phyloP scores from a whole-genome alignment of 2,797 vertebrate genomes.

The Tenualosa ilisha region DNA sequence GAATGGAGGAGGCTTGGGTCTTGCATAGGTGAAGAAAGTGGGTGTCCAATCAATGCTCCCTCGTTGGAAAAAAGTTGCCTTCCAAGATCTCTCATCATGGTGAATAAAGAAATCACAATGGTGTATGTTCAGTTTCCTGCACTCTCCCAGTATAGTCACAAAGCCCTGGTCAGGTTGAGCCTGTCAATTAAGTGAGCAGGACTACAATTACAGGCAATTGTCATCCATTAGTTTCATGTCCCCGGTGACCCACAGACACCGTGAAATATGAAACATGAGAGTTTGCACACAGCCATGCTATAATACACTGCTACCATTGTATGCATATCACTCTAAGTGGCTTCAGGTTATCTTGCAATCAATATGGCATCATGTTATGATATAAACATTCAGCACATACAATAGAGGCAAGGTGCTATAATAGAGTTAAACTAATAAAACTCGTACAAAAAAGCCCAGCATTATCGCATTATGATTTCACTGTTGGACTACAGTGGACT shows the following conservation, averaged over 20 bases:
- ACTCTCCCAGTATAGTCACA: not conserved
- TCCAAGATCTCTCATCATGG: not conserved
- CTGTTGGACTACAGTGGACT: not conserved
- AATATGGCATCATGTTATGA: not conserved
- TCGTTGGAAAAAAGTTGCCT: not conserved
- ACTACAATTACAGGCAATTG: constrained; percentile 3
- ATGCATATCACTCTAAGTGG: not conserved
- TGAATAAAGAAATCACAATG: not conserved
- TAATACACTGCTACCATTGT: not conserved
- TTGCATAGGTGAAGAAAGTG: not conserved
- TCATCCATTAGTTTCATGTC: not conserved
- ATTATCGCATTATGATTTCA: not conserved
- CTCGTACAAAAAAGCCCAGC: not conserved
- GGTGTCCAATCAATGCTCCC: constrained; percentile 5
- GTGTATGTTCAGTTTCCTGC: not conserved
- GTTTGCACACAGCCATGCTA: not conserved
- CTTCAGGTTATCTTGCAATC: not conserved
- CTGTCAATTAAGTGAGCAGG: not conserved
- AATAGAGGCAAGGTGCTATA: not conserved
- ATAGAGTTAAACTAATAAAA: not conserved
- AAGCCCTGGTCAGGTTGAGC: not conserved
- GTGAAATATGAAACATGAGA: constrained; percentile 10
- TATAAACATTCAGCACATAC: not conserved
- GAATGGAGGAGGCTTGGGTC: not conserved
- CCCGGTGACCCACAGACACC: not conserved